These are phyloP conservation scores for Mayetiola destructor DNA, from an alignment of 2,888 invertebrate genomes.

Conservation along the genomic window DNA sequence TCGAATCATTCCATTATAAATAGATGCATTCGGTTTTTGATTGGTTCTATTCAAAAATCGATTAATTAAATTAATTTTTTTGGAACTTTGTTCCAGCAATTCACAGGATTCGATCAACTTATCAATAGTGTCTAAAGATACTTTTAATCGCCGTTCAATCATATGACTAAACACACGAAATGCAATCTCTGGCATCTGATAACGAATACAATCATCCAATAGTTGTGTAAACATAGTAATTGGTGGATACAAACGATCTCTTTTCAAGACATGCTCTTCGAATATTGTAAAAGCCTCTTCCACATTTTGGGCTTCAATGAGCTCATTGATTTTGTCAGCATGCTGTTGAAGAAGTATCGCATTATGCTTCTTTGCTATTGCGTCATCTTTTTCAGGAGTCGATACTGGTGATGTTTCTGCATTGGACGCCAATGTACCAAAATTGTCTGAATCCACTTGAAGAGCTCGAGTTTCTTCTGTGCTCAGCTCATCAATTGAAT, in stretches of 20 bases:
- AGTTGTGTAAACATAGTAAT: constrained; percentile 66
- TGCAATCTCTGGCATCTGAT: constrained; percentile 73
- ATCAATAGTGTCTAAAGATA: constrained; percentile 65
- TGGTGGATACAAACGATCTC: constrained; percentile 64
- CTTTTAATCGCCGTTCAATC: constrained; percentile 55
- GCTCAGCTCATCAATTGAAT: neutral
- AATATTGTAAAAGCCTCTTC: constrained; percentile 66
- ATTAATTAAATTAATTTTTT: constrained; percentile 49
- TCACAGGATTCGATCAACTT: constrained; percentile 76
- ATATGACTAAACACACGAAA: constrained; percentile 71
- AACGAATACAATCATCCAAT: constrained; percentile 65
- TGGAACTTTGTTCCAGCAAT: constrained; percentile 42
- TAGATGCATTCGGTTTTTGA: constrained; percentile 53
- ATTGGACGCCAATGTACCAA: constrained; percentile 15
- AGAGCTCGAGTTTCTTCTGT: neutral
- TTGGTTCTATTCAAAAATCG: constrained; percentile 53
- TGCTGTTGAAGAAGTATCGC: constrained; percentile 47
- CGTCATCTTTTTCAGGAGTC: constrained; percentile 45
- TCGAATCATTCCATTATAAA: constrained; percentile 82
- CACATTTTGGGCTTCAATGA: constrained; percentile 47
- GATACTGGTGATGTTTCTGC: neutral
- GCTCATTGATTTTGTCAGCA: constrained; percentile 53
- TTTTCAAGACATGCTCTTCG: constrained; percentile 54
- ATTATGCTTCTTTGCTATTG: constrained; percentile 36
- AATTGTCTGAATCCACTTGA: constrained; percentile 18